Conservation (phyloP, 2,888 invertebrate species). For the Lomographa bimaculata region DNA sequence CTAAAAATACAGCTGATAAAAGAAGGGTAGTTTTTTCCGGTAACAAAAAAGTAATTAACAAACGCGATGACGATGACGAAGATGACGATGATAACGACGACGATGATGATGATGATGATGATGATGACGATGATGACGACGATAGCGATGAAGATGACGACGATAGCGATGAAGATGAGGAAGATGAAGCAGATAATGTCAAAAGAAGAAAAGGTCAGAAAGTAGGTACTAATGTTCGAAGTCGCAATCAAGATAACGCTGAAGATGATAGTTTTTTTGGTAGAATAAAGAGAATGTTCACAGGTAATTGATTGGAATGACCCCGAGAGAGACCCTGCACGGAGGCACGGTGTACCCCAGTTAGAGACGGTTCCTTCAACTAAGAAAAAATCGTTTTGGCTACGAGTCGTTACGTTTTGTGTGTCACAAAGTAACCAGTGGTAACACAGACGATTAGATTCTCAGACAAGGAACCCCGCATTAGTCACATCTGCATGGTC, state of each 20-base stretch:
- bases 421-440: too few relatives aligned
- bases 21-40: too few relatives aligned
- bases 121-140: conserved; percentile 51
- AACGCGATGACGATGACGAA: conserved; percentile 67
- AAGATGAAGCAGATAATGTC: conserved; percentile 72
- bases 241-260: conserved; percentile 66
- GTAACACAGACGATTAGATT: too few relatives aligned
- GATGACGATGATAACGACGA: conserved; percentile 54
- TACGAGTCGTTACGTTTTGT: too few relatives aligned
- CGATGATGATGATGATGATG: conserved; percentile 66
- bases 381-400: too few relatives aligned
- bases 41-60: not conserved
- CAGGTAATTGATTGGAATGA: conserved; percentile 76
- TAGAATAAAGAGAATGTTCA: conserved; percentile 79
- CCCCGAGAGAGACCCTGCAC: conserved; percentile 67
- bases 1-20: too few relatives aligned
- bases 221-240: conserved; percentile 46
- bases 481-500: conserved; percentile 80
- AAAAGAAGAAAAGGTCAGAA: conserved; percentile 53
- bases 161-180: conserved; percentile 48
- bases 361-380: too few relatives aligned
- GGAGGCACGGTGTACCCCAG: conserved; percentile 54
- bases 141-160: conserved; percentile 70
- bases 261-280: conserved; percentile 75
- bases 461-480: too few relatives aligned